Evolutionary conservation across 1,140 invertebrate genomes (phyloP), one percentile per base, ranked within the genome.

Genomic region (Meteorus sp.): DNA sequence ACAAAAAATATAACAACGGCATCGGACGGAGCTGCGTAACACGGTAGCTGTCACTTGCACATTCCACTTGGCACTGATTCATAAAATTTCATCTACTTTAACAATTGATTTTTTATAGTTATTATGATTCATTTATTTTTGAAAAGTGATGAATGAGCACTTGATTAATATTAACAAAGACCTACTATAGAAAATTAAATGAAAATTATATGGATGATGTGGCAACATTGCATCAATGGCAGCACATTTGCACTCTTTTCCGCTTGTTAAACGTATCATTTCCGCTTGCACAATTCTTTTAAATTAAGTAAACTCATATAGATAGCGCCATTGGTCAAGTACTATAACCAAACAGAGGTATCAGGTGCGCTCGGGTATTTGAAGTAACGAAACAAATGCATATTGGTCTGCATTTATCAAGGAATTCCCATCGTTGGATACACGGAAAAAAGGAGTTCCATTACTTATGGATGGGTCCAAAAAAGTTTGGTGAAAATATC

Each of bases 11-110:
- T 56, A 70, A 74, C 72, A 61, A 67, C 66, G 70, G 75, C 76
- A 80, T 77, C 72, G 73, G 71, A 72, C 71, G 67, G 78, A 79
- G 76, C 76, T 70, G 78, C 78, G 78, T 79, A 80, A 80, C 72
- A 78, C 78, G 72, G 78, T 80, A 79, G 78, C 78, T 71, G 63
- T 65, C 68, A 72, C 69, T 77, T 65, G 72, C 68, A 70, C 75
- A 79, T 80, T 80, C 78, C 77, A 79, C 71, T 72, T 75, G 67
- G 68, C 70, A 78, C 76, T 78, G 69, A 76, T 68, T 44, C 43
- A 48, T 64, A 69, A 64, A 57, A 60, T 29, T 20, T n/a, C 29
- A 69, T 62, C 27, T 13, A 54, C 62, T 56, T 71, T 60, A 72
- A 63, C 54, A 73, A 74, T 64, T 71, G 70, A 66, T 43, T 54